A percentile compares a stretch with the other conserved stretches of the same genome.
phyloP scores from a whole-genome alignment of 2,888 invertebrate species.

The Phyto melanocephala region DNA sequence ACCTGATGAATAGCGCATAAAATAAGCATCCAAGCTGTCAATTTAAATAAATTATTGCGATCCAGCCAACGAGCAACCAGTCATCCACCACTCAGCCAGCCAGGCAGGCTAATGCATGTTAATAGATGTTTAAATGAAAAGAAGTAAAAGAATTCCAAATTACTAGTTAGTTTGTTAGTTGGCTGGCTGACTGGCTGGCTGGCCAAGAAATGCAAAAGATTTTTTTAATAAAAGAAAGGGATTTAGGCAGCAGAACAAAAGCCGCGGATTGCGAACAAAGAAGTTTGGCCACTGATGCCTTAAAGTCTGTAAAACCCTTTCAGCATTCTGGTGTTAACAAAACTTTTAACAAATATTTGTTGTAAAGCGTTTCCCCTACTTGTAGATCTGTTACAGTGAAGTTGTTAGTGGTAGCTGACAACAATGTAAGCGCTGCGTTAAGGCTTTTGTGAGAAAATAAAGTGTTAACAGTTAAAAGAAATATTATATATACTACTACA shows the following conservation, averaged over 20 bases:
- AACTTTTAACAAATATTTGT: slow-evolving; percentile 23
- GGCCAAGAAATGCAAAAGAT: slow-evolving; percentile 32
- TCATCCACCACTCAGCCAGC: not conserved
- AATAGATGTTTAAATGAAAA: slow-evolving; percentile 1
- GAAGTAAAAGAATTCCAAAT: slow-evolving; percentile 44
- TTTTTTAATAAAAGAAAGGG: not conserved
- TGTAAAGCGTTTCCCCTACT: not conserved
- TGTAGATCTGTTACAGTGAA: not conserved
- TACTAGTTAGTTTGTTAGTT: not conserved
- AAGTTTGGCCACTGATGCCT: slow-evolving; percentile 33
- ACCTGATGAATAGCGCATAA: slow-evolving; percentile 76
- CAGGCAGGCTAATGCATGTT: slow-evolving; percentile 54
- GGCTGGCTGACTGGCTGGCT: too few species aligned
- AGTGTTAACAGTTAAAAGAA: slow-evolving; percentile 33
- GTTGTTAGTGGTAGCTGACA: slow-evolving; percentile 15
- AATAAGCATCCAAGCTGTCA: slow-evolving; percentile 77
- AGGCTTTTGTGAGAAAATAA: slow-evolving; percentile 22
- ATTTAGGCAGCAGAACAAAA: slow-evolving; percentile 26
- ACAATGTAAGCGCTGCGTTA: slow-evolving; percentile 20
- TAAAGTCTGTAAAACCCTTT: not conserved
- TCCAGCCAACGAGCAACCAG: not conserved
- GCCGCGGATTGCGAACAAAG: slow-evolving; percentile 28
- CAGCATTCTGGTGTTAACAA: not conserved
- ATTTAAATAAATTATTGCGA: slow-evolving; percentile 76
- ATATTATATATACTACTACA: not conserved